Percentiles rank a stretch among this genome's conserved stretches.
These are phyloP conservation scores for Passer domesticus DNA, from an alignment of 2,113 vertebrate species.

Conservation along the genomic window DNA sequence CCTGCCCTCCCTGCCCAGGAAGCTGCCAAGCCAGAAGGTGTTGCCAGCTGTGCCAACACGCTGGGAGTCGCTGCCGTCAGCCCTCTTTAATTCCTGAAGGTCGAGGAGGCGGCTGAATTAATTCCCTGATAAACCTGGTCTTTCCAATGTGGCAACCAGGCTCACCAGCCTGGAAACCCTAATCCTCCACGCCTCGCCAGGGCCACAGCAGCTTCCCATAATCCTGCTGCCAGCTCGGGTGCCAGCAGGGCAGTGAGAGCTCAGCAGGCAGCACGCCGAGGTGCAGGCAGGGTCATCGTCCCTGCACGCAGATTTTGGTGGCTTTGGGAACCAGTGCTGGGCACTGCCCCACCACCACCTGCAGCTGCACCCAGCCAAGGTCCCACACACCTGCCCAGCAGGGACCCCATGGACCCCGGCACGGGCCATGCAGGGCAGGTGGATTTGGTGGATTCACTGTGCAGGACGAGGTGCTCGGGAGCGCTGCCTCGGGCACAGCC, in stretches of 20 bases:
- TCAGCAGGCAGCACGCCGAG: not conserved
- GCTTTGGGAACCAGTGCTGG: not conserved
- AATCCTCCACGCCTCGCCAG: constrained; percentile 3
- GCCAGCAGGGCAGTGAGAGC: not conserved
- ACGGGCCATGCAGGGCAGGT: rapidly evolving
- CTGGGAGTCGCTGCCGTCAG: not conserved
- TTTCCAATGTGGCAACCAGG: constrained; percentile 39
- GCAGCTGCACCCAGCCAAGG: not conserved
- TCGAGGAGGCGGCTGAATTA: constrained; percentile 26
- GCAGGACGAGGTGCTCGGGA: rapidly evolving
- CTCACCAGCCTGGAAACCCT: constrained; percentile 72
- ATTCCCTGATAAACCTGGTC: constrained; percentile 61
- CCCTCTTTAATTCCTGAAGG: not conserved
- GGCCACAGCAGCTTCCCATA: not conserved
- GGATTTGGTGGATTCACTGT: not conserved
- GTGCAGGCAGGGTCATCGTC: not conserved
- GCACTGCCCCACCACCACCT: rapidly evolving
- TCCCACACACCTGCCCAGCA: not conserved
- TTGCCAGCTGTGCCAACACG: not conserved
- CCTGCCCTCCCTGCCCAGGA: not conserved
- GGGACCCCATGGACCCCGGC: rapidly evolving
- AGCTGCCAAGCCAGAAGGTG: not conserved
- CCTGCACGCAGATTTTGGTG: rapidly evolving
- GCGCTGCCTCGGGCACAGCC: rapidly evolving
- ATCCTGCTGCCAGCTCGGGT: not conserved